A percentile compares a stretch with the other conserved stretches of the same genome.
Evolutionary conservation across 2,888 invertebrate genomes (phyloP).

Genomic region (Drosophila peninsularis): DNA sequence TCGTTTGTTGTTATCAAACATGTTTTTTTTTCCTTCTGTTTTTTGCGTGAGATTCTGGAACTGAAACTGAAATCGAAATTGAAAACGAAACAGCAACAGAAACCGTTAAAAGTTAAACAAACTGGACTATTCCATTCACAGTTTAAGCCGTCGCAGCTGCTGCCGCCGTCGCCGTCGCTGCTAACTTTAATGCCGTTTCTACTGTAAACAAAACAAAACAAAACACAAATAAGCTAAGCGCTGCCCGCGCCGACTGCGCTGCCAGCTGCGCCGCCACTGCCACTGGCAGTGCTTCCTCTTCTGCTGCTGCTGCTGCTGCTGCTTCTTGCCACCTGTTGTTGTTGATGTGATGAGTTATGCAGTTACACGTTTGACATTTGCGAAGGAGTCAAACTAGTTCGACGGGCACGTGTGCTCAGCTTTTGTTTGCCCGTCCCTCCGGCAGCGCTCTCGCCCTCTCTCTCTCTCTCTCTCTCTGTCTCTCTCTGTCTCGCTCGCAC

Average conservation of each 20-base stretch:
- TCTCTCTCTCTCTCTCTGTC: neutral
- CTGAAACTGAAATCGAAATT: conserved; percentile 43
- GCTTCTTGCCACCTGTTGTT: conserved; percentile 66
- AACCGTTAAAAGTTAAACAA: conserved; percentile 13
- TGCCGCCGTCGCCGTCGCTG: conserved; percentile 1
- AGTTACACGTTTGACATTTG: conserved; percentile 83
- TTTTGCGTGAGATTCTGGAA: conserved; percentile 36
- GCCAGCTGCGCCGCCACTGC: conserved; percentile 9
- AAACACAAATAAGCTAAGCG: conserved; percentile 35
- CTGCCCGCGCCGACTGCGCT: conserved; percentile 28
- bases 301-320: conserved; percentile 31
- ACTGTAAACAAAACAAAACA: conserved; percentile 45
- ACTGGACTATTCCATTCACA: conserved; percentile 46
- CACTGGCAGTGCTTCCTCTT: conserved; percentile 10
- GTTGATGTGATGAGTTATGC: conserved; percentile 78
- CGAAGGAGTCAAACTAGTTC: conserved; percentile 84
- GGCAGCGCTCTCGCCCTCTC: neutral
- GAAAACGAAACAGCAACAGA: conserved; percentile 10
- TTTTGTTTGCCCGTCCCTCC: conserved; percentile 47
- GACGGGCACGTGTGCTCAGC: conserved; percentile 82
- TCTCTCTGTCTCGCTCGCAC: neutral
- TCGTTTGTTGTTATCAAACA: conserved; percentile 44
- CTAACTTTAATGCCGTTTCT: conserved; percentile 20
- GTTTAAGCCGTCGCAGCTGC: conserved; percentile 9
- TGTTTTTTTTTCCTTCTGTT: conserved; percentile 34